A percentile compares a stretch with the other conserved stretches of the same genome.
phyloP scores from a whole-genome alignment of 2,113 vertebrate genomes.

The Alaudala cheleensis region DNA sequence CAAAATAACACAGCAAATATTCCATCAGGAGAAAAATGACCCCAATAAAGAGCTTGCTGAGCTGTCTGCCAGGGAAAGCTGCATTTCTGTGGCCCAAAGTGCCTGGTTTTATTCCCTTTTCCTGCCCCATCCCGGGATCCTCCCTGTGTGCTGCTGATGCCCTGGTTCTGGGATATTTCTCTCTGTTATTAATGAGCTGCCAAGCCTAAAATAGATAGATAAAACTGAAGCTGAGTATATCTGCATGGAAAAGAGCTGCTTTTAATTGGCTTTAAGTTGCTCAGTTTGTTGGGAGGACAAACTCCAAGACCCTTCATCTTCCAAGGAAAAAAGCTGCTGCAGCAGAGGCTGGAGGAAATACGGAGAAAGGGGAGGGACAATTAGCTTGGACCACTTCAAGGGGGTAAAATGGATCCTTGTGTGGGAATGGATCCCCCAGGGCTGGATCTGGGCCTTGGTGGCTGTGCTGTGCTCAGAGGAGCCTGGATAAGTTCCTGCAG shows the following conservation, averaged over 20 bases:
- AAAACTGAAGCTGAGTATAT: background rate
- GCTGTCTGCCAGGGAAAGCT: background rate
- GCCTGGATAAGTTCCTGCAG: background rate
- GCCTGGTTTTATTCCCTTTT: background rate
- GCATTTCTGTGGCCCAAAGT: background rate
- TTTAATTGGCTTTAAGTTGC: background rate
- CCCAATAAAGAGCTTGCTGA: background rate
- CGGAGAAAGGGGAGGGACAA: background rate
- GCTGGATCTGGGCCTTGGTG: accelerated
- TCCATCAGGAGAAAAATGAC: background rate
- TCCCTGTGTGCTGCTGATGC: background rate
- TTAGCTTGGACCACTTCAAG: background rate
- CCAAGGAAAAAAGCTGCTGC: background rate
- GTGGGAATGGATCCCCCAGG: background rate
- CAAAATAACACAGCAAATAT: background rate
- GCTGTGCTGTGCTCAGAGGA: background rate
- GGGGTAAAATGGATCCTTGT: background rate
- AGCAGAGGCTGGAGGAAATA: background rate
- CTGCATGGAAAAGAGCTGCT: background rate
- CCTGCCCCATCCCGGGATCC: background rate
- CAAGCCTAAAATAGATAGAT: background rate
- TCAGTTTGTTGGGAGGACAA: background rate
- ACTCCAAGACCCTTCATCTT: background rate
- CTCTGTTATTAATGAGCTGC: conserved; percentile 16
- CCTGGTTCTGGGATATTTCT: background rate